Conservation (phyloP, 2,888 invertebrate species). For the Drosophila longiperda region DNA sequence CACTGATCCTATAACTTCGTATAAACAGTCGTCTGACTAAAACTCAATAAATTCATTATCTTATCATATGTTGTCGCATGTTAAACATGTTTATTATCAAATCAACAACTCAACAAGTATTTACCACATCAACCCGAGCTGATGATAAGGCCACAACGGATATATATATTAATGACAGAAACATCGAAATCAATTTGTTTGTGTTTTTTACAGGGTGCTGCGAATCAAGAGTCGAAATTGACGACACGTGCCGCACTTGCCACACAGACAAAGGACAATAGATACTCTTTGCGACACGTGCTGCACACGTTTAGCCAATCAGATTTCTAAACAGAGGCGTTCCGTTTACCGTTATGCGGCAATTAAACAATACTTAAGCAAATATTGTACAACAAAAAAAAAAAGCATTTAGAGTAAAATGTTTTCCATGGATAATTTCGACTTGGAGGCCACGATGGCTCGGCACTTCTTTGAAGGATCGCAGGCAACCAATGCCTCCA, state of each 20-base stretch:
- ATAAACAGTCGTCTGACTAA: neutral
- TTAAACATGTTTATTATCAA: constrained; percentile 70
- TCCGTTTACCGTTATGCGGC: constrained; percentile 51
- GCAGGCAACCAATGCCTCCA: constrained; percentile 87
- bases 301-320: constrained; percentile 65
- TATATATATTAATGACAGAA: constrained; percentile 9
- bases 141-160: constrained; percentile 42
- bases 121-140: constrained; percentile 9
- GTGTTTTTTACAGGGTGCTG: constrained; percentile 32
- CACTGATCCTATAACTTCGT: neutral
- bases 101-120: constrained; percentile 37
- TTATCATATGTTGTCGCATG: constrained; percentile 51
- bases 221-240: constrained; percentile 50
- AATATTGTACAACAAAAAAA: constrained; percentile 1
- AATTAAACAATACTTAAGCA: constrained; percentile 44
- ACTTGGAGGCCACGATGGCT: constrained; percentile 88
- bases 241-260: constrained; percentile 64
- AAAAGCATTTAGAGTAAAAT: constrained; percentile 79
- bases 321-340: constrained; percentile 33
- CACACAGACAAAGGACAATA: constrained; percentile 1
- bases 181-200: constrained; percentile 22
- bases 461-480: constrained; percentile 87
- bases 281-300: constrained; percentile 67
- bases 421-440: constrained; percentile 89
- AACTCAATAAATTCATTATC: constrained; percentile 41